A percentile compares a stretch with the other conserved stretches of the same genome.
phyloP scores from a whole-genome alignment of 2,113 vertebrate genomes.

The Oceanites oceanicus region DNA sequence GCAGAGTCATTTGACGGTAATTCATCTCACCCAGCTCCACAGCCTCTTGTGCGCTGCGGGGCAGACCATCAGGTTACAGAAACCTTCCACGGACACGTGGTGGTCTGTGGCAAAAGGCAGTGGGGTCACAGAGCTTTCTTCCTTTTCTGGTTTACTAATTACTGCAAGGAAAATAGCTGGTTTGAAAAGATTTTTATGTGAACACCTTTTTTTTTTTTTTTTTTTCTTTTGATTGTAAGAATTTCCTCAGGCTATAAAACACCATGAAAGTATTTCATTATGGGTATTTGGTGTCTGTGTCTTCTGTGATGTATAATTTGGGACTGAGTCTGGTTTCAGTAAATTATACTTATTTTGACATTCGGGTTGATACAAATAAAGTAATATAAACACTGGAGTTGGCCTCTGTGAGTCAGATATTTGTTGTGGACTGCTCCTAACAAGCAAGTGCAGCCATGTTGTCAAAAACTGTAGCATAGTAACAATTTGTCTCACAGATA shows the following conservation, averaged over 20 bases:
- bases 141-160: not conserved
- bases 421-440: not conserved
- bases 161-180: not conserved
- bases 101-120: not conserved
- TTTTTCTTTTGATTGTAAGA: not conserved
- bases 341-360: conserved; percentile 55
- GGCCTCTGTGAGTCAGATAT: conserved; percentile 13
- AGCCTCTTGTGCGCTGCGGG: not conserved
- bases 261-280: not conserved
- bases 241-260: not conserved
- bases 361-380: conserved; percentile 51
- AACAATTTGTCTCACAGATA: not conserved
- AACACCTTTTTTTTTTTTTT: not conserved
- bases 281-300: not conserved
- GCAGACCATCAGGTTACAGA: not conserved
- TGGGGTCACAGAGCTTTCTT: not conserved
- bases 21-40: not conserved
- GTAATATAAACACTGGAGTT: not conserved
- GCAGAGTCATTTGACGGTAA: not conserved
- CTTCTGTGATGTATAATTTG: conserved; percentile 47
- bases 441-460: not conserved
- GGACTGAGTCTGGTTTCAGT: not conserved
- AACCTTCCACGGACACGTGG: not conserved
- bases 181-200: not conserved
- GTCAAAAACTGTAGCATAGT: not conserved